These are phyloP conservation scores for Danio tinwini DNA, from an alignment of 2,797 vertebrate species.

Conservation along the genomic window DNA sequence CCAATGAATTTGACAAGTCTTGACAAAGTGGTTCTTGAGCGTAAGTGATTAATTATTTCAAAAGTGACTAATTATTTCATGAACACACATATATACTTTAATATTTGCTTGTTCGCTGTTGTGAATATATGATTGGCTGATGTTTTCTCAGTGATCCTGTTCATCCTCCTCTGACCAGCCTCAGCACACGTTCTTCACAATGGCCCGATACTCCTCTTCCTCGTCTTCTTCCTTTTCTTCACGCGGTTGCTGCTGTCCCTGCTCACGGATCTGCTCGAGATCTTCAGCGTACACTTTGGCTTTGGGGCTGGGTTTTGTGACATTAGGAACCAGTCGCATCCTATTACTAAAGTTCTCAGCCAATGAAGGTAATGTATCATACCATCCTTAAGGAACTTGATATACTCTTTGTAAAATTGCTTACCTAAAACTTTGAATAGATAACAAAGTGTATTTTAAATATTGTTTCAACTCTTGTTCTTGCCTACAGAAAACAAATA, in stretches of 20 bases:
- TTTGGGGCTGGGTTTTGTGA: constrained; percentile 85
- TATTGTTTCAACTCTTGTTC: background rate
- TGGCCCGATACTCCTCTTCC: constrained; percentile 59
- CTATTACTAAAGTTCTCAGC: constrained; percentile 93
- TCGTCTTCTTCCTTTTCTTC: constrained; percentile 28
- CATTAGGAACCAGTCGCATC: constrained; percentile 90
- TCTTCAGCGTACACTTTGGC: constrained; percentile 83
- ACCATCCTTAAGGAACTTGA: background rate
- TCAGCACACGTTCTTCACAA: constrained; percentile 54
- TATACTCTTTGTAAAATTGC: background rate
- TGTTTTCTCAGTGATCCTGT: constrained; percentile 34
- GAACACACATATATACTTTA: background rate
- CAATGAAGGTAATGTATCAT: constrained; percentile 83
- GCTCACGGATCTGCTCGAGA: constrained; percentile 74
- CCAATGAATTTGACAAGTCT: background rate
- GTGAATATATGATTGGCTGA: background rate
- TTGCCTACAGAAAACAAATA: constrained; percentile 88
- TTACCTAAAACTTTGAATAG: background rate
- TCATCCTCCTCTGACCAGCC: constrained; percentile 26
- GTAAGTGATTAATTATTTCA: background rate
- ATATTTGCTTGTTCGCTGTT: constrained; percentile 51
- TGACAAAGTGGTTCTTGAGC: background rate
- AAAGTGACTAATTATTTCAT: background rate
- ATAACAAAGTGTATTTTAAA: background rate
- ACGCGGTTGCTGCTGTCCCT: constrained; percentile 61